Evolutionary conservation across 2,113 vertebrate species (phyloP), one percentile per base, ranked within the genome.

Genomic region (Australoheros scitulus): DNA sequence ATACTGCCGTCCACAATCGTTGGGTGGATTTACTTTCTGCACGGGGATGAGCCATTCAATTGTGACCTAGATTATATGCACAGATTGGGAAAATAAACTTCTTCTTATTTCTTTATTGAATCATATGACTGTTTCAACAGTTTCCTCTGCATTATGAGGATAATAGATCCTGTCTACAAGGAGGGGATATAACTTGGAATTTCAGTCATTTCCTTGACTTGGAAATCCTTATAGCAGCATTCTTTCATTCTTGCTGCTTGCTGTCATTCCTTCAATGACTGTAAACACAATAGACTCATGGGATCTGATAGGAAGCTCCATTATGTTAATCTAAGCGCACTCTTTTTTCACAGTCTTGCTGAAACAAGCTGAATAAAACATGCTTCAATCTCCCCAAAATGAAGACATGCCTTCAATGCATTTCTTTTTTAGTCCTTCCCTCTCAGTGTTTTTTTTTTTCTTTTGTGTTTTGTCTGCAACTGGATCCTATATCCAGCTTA

Each of bases 1-100:
- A 91, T 90, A 86, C 91, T 86, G 80, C 92, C 85, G 85, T 83
- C 64, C 59, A 36, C 70, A 57, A 94, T 89, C 80, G 58, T 81
- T 90, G 89, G 87, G 76, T 81, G 87, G 91, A 91, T 94, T 91
- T 94, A 90, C 80, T 88, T 84, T 91, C 80, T 79, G 83, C 82
- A 24, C 83, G 65, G 80, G 65, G 80, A 89, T 63, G 81, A 90
- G 77, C 83, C 81, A 79, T 88, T 85, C 90, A 89, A 81, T 92
- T 80, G 77, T 88, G 84, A 90, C 81, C 79, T 87, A 88, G 83
- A 92, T 92, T 88, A 91, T 64, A 89, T n/a, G 3, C 76, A 70
- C 43, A 61, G 72, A 81, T 57, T 81, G 41, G 22, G 63, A 83
- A 88, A 90, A 84, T 79, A 89, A 84, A 87, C 79, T 52, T 79